phyloP scores from a whole-genome alignment of 2,113 vertebrate genomes.

The Crotalus tigris region DNA sequence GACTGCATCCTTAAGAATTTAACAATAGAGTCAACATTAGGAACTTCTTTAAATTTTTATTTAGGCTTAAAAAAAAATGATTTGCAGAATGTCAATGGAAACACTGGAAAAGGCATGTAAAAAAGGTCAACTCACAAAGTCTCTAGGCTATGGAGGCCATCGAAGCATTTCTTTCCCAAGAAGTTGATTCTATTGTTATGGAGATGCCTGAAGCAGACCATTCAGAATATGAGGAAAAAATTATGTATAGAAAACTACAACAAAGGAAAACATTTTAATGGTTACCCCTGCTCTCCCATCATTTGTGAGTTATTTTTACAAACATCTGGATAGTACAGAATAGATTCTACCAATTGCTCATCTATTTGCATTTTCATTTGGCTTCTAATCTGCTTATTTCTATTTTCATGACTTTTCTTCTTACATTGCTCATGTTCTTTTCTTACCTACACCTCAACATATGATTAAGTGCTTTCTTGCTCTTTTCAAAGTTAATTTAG shows the following conservation, averaged over 20 bases:
- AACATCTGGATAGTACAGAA: not conserved
- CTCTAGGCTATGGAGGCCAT: constrained; percentile 84
- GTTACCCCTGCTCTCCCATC: constrained; percentile 28
- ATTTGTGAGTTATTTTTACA: constrained; percentile 53
- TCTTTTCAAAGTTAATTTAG: not conserved
- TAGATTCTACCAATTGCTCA: not conserved
- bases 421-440: not conserved
- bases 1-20: not conserved
- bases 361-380: not conserved
- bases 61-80: constrained; percentile 51
- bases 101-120: constrained; percentile 67
- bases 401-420: not conserved
- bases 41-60: constrained; percentile 46
- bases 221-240: constrained; percentile 65
- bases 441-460: not conserved
- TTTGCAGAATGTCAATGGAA: constrained; percentile 76
- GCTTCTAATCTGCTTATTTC: constrained; percentile 1
- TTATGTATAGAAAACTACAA: constrained; percentile 38
- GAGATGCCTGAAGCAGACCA: constrained; percentile 80
- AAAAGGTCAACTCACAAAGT: constrained; percentile 86
- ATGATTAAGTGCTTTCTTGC: not conserved
- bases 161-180: constrained; percentile 85
- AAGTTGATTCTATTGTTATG: constrained; percentile 86
- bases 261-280: constrained; percentile 55
- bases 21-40: not conserved